Evolutionary conservation across 2,888 invertebrate species (phyloP).

Genomic region (Glyphotaelius pellucidus): DNA sequence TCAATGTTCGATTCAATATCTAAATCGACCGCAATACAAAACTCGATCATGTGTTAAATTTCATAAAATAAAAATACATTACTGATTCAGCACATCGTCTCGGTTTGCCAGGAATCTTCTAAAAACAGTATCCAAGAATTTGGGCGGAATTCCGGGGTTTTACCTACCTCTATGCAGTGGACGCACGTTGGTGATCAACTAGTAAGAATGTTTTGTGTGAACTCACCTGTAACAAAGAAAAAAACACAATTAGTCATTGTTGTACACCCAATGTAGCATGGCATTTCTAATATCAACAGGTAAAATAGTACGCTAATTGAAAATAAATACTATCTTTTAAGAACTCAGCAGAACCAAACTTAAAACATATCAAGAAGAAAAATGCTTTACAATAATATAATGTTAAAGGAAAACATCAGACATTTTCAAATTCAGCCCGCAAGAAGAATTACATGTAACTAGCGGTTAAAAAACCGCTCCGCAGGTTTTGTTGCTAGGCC

Average conservation of each 20-base stretch:
- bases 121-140: background rate
- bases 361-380: too few species aligned
- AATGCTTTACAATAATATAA: too few species aligned
- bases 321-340: too few species aligned
- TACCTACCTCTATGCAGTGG: background rate
- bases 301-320: background rate
- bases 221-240: slow-evolving; percentile 39
- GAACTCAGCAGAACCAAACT: too few species aligned
- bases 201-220: background rate
- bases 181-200: background rate
- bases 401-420: too few species aligned
- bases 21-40: too few species aligned
- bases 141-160: background rate
- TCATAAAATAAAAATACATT: background rate
- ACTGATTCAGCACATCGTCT: background rate
- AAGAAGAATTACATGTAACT: too few species aligned
- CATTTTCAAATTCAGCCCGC: too few species aligned
- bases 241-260: background rate
- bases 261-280: too few species aligned
- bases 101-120: background rate
- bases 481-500: too few species aligned
- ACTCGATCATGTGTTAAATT: background rate
- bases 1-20: too few species aligned
- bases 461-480: too few species aligned
- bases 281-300: background rate